Base-by-base conservation (phyloP, 2,113 vertebrate genomes). In the Atractosteus spatula region DNA sequence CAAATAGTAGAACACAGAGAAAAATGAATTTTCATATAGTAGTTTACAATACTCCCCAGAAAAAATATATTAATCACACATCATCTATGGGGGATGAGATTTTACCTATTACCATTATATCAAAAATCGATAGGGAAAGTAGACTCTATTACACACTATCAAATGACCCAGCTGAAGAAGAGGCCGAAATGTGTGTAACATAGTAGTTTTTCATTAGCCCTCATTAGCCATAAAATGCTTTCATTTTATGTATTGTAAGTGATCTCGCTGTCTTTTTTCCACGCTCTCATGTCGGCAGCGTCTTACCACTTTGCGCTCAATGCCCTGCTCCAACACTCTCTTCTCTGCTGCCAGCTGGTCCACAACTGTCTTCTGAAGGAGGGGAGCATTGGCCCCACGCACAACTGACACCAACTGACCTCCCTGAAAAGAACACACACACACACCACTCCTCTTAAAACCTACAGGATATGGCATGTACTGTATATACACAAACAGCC, bases 321-420 rank as follows among this genome's bases (percentile, higher is more conserved):
- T 71, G 75, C 90, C 89, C 16, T 75, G 74, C 14, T 93, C 90
- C 62, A 94, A 78, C 71, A 88, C 88, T 62, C 81, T 86, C 86
- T 89, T 95, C 78, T 95, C 92, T 5, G 85, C 85, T 64, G 83
- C 81, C 79, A 99, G 84, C 73, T 96, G 92, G n/a, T 95, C 91
- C 45, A 92, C 75, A 70, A 98, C 92, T 76, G 88, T 94, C 83
- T 84, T 96, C 84, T 94, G 94, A 72, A 99, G 91, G 75, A 95
- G 70, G 0, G 94, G 95, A 67, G 90, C 92, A 0, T 98, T 93
- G 0, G 79, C 93, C 45, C 96, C 95, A 75, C 92, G 88, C 73
- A 99, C 85, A 72, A 92, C 88, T 3, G 92, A 91, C 78, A 96
- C 93, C 71, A 98, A 73, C 62, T 93, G 89, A 44, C 96, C 95